A percentile compares a stretch with the other conserved stretches of the same genome.
Conservation (phyloP, 2,888 invertebrate species). For the Maniola hyperantus region DNA sequence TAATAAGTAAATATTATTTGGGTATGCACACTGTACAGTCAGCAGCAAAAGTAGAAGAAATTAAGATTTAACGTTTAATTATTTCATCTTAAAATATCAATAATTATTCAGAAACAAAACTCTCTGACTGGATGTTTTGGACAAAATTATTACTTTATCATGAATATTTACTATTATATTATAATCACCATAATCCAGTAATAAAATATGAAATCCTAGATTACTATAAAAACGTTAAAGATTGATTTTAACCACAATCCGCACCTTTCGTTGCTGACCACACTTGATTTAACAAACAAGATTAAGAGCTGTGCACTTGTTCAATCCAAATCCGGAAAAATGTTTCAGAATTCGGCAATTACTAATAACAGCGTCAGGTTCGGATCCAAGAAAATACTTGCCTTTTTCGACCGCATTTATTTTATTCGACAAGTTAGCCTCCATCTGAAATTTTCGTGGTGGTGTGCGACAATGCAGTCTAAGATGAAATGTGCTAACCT, state of each 20-base stretch:
- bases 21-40: slow-evolving; percentile 5
- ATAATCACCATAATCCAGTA: too few relatives aligned
- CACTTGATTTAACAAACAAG: not conserved
- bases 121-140: not conserved
- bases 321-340: not conserved
- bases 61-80: not conserved
- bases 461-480: too few relatives aligned
- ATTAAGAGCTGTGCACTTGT: not conserved
- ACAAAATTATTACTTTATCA: not conserved
- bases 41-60: not conserved
- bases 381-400: not conserved
- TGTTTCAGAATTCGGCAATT: not conserved
- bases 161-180: not conserved
- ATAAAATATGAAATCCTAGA: too few relatives aligned
- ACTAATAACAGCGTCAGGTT: not conserved
- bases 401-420: too few relatives aligned
- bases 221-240: not conserved
- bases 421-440: too few relatives aligned
- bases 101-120: too few relatives aligned
- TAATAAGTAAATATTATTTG: not conserved
- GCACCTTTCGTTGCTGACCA: slow-evolving; percentile 13
- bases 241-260: not conserved
- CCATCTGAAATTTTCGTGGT: too few relatives aligned
- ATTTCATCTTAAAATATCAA: not conserved
- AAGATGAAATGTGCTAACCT: too few relatives aligned